Conservation (phyloP, 2,888 invertebrate genomes). For the Psylliodes chrysocephalus region DNA sequence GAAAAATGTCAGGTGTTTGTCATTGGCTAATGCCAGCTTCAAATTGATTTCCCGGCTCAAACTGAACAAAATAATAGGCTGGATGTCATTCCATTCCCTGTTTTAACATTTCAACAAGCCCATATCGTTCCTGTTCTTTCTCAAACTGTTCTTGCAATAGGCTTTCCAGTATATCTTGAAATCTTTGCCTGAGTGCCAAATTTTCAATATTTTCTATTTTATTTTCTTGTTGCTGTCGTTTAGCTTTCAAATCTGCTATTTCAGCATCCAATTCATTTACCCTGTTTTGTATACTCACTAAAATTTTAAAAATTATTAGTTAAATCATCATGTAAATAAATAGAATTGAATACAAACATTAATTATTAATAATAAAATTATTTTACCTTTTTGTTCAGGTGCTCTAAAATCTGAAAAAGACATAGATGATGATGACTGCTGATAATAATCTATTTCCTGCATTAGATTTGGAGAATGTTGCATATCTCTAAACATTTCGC, state of each 20-base stretch:
- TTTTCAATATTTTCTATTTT: conserved; percentile 90
- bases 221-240: conserved; percentile 81
- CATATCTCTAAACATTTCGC: conserved; percentile 69
- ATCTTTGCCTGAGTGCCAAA: conserved; percentile 81
- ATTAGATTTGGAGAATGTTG: conserved; percentile 59
- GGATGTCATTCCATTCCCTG: conserved; percentile 46
- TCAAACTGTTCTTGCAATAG: conserved; percentile 82
- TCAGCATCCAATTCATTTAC: conserved; percentile 79
- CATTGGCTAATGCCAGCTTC: conserved; percentile 4
- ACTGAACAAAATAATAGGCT: conserved; percentile 14
- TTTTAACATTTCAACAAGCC: conserved; percentile 59
- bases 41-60: conserved; percentile 1
- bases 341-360: not conserved
- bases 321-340: not conserved
- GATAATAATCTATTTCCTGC: conserved; percentile 61
- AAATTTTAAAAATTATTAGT: conserved; percentile 16
- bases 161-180: conserved; percentile 80
- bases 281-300: conserved; percentile 65
- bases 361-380: not conserved
- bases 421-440: conserved; percentile 52
- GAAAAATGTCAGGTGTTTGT: conserved; percentile 3
- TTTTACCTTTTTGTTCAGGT: conserved; percentile 47
- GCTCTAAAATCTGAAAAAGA: conserved; percentile 52
- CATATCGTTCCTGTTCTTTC: conserved; percentile 74
- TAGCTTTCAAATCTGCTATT: conserved; percentile 78